Evolutionary conservation across 2,113 vertebrate genomes (phyloP), one percentile per base, ranked within the genome.

Genomic region (Trichomycterus rosablanca): DNA sequence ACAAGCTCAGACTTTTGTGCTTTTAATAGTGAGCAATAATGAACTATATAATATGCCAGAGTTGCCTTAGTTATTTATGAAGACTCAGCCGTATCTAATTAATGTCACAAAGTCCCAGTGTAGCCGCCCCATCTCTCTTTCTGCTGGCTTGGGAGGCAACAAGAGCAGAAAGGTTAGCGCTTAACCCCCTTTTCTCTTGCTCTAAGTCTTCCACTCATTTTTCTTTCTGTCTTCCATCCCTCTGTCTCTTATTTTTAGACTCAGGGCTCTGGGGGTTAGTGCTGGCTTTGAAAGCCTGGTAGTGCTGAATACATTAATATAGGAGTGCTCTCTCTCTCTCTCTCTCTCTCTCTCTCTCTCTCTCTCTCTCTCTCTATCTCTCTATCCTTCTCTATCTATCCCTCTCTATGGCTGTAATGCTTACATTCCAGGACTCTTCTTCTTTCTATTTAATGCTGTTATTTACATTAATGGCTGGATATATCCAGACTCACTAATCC

Each of bases 231-330:
- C 59, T 28, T 42, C 52, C 24, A 50, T 61, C 45, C 23, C 22
- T 45, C 39, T 58, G 42, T 28, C 42, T 55, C 75, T 79, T 85
- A 85, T 87, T 84, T 86, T 84, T 84, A 85, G 83, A 70, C 3
- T 9, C 28, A 4, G 63, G 59, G 64, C 73, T 75, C 83, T 74
- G 73, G 81, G 76, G 78, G 63, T 58, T 66, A 48, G 71, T 65
- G 44, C 67, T 45, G 67, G 70, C 69, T 76, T 74, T 74, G 63
- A 74, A 61, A 52, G 37, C 7, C 53, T 68, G 45, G 42, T 44
- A 53, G 66, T 68, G 57, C 72, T 76, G 78, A 73, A 80, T 74
- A 39, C 63, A 77, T 81, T 77, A 72, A 74, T 77, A 80, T 52
- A 18, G 56, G 28, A 74, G 64, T 40, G 19, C 34, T 24, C 50